phyloP scores from a whole-genome alignment of 1,140 invertebrate genomes.

The Drosophila seguyi region DNA sequence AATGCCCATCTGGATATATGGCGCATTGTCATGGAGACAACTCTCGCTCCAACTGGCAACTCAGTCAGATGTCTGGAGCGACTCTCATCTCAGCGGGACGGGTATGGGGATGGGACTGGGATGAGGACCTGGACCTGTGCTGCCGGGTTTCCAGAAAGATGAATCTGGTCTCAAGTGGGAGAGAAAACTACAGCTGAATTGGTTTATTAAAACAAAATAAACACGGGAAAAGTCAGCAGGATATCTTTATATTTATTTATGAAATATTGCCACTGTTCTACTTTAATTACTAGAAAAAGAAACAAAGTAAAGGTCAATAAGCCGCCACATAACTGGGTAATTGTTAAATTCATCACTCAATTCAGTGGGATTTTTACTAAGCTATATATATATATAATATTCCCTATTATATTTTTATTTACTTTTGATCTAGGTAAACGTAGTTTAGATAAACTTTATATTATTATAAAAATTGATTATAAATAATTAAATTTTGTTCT shows the following conservation, averaged over 20 bases:
- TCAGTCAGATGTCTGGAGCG: constrained; percentile 49
- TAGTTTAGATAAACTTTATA: too few relatives aligned
- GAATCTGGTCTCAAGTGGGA: background rate
- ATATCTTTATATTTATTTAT: background rate
- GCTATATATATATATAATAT: background rate
- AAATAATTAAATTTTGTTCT: too few relatives aligned
- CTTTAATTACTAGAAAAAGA: background rate
- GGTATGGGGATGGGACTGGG: background rate
- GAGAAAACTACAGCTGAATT: background rate
- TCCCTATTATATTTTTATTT: too few relatives aligned
- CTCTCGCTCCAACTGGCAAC: constrained; percentile 48
- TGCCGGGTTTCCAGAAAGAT: background rate
- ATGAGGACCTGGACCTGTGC: background rate
- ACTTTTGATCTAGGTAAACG: background rate
- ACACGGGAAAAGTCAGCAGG: background rate
- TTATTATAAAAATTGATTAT: too few relatives aligned
- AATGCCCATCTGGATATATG: constrained; percentile 20
- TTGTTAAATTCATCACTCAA: background rate
- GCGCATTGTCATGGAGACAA: constrained; percentile 47
- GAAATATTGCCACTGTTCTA: background rate
- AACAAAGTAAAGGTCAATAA: background rate
- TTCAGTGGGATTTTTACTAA: background rate
- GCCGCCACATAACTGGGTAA: background rate
- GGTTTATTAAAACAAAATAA: background rate
- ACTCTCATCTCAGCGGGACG: constrained; percentile 8